phyloP scores from a whole-genome alignment of 2,797 vertebrate genomes.

The Protonibea diacanthus region DNA sequence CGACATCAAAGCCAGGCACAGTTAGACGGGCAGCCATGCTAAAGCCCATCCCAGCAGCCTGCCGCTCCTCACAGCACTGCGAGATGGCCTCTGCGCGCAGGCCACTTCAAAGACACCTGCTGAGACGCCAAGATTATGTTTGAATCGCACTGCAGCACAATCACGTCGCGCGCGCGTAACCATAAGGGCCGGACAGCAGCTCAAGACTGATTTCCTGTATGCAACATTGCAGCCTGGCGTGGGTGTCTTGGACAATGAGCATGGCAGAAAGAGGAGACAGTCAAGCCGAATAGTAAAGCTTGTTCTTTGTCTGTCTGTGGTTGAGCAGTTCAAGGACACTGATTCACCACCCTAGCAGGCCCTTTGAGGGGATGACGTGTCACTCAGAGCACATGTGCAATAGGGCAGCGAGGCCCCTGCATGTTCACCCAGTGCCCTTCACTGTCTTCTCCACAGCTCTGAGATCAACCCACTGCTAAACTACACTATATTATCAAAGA shows the following conservation, averaged over 20 bases:
- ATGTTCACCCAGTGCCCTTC: slow-evolving; percentile 77
- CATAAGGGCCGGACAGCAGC: slow-evolving; percentile 40
- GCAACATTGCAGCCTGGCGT: slow-evolving; percentile 38
- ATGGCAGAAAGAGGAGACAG: slow-evolving; percentile 61
- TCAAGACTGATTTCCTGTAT: slow-evolving; percentile 49
- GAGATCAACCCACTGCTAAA: slow-evolving; percentile 61
- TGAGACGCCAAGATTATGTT: slow-evolving; percentile 74
- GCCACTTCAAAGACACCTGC: slow-evolving; percentile 83
- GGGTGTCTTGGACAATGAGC: slow-evolving; percentile 62
- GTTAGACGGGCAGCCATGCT: slow-evolving; percentile 77
- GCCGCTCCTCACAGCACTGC: slow-evolving; percentile 58
- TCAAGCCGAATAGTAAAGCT: slow-evolving; percentile 68
- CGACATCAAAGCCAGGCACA: slow-evolving; percentile 82
- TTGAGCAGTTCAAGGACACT: slow-evolving; percentile 82
- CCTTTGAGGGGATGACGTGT: slow-evolving; percentile 79
- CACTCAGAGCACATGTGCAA: slow-evolving; percentile 78
- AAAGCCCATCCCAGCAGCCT: slow-evolving; percentile 78
- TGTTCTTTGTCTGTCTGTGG: slow-evolving; percentile 77
- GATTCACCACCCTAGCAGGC: slow-evolving; percentile 75
- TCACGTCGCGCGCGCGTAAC: slow-evolving; percentile 39
- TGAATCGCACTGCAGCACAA: slow-evolving; percentile 62
- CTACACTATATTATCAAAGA: slow-evolving; percentile 49
- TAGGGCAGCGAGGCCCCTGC: slow-evolving; percentile 66
- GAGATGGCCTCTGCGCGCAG: slow-evolving; percentile 71
- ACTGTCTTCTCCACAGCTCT: slow-evolving; percentile 66